Conservation (phyloP, 2,888 invertebrate genomes). For the Drosophila affinis region DNA sequence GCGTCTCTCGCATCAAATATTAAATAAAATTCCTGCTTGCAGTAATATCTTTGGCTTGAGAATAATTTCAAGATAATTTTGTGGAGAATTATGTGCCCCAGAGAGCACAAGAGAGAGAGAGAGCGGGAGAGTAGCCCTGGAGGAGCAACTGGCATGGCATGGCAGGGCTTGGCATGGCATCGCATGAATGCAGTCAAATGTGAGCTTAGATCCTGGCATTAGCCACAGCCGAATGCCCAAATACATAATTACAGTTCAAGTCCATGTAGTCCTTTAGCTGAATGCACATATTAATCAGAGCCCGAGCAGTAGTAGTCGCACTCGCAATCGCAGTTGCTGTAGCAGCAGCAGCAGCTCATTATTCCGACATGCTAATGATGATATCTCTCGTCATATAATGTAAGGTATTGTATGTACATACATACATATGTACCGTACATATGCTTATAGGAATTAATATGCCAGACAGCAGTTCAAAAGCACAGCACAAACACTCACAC, state of each 20-base stretch:
- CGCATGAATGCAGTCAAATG: slow-evolving; percentile 55
- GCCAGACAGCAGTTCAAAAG: slow-evolving; percentile 2
- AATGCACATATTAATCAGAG: slow-evolving; percentile 31
- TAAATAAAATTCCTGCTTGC: slow-evolving; percentile 2
- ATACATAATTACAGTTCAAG: slow-evolving; percentile 57
- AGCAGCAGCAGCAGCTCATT: slow-evolving; percentile 55
- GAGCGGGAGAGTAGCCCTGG: neutral
- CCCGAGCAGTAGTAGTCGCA: neutral
- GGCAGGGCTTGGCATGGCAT: slow-evolving; percentile 32
- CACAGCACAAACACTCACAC: slow-evolving; percentile 3
- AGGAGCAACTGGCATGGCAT: slow-evolving; percentile 23
- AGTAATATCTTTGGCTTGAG: neutral
- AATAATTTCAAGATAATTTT: slow-evolving; percentile 34
- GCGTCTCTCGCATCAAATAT: slow-evolving; percentile 21
- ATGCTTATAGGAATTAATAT: neutral
- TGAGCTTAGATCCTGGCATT: slow-evolving; percentile 40
- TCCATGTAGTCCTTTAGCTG: slow-evolving; percentile 39
- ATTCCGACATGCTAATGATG: slow-evolving; percentile 65
- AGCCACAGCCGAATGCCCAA: slow-evolving; percentile 29
- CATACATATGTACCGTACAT: slow-evolving; percentile 1
- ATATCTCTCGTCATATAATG: slow-evolving; percentile 55
- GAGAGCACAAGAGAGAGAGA: neutral
- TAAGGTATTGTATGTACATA: neutral
- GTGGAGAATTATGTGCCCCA: neutral
- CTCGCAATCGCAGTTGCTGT: neutral